Evolutionary conservation across 92 coral and sea anemone species (phyloP), one percentile per base, ranked within the genome.

Genomic region (Pocillopora grandis): DNA sequence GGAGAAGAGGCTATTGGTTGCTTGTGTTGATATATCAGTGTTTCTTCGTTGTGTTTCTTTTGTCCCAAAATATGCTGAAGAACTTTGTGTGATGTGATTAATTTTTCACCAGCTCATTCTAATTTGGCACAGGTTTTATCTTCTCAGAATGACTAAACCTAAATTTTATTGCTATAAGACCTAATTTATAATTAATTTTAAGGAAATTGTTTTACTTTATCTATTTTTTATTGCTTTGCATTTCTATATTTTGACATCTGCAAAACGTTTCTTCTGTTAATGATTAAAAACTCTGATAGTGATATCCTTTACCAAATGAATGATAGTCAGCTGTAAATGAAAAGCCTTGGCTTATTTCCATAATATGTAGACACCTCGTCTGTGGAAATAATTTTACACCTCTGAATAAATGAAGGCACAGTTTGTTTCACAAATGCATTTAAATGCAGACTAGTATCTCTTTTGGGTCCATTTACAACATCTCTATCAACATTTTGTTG

Each of bases 351-450:
- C 65, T 17, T 72, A 83, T 73, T 83, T 73, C 86, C 86, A 83
- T 83, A 83, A 83, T 62, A 42, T 64, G 33, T 18, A 83, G 86
- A 74, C 86, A 83, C 20, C 78, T 56, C 65, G 80, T 64, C 62
- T 62, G 56, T 27, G 63, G 73, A 55, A 62, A 62, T 72, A 73
- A 21, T 83, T 83, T 72, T 61, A 13, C 36, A 19, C 17, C n/a
- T 82, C 16, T 12, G 68, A 19, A 19, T 80, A 57, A 16, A 17
- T 62, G 8, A 71, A 71, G 77, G 31, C 58, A 60, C 14, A 18
- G 69, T 14, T 58, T 37, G 37, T 58, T 57, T 70, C 4, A 55
- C 84, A 80, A 68, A 23, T 35, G 48, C 37, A 17, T 48, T 12
- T 7, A 42, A 66, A 37, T 64, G 61, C 49, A 78, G 62, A 78